Evolutionary conservation across 2,797 vertebrate genomes (phyloP).

Genomic region (Erpetoichthys calabaricus): DNA sequence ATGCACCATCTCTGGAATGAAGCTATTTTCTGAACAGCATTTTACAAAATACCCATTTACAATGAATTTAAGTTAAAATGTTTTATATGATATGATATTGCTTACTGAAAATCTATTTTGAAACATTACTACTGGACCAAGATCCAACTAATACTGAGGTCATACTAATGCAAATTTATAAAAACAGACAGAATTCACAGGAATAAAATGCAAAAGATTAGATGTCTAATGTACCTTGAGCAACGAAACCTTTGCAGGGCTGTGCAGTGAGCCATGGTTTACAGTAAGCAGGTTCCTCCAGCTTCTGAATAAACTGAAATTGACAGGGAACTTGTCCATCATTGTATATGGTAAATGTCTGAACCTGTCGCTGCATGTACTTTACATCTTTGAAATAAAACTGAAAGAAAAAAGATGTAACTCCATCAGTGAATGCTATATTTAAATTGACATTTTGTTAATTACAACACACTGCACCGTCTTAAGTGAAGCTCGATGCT

Average conservation of each 20-base stretch:
- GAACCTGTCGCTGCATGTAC: constrained; percentile 79
- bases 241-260: constrained; percentile 76
- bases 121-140: too few species aligned
- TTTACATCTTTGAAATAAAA: constrained; percentile 80
- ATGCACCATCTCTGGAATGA: too few species aligned
- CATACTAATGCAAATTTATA: too few species aligned
- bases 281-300: constrained; percentile 71
- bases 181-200: too few species aligned
- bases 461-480: neutral
- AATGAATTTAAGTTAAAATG: too few species aligned
- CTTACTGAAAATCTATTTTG: too few species aligned
- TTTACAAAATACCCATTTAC: too few species aligned
- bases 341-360: constrained; percentile 68
- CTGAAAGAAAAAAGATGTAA: constrained; percentile 38
- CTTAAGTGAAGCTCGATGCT: neutral
- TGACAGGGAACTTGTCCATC: constrained; percentile 89
- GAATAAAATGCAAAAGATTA: too few species aligned
- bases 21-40: too few species aligned
- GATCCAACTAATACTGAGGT: too few species aligned
- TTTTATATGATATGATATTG: too few species aligned
- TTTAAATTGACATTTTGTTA: neutral
- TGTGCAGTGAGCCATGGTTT: constrained; percentile 81
- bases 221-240: constrained; percentile 52
- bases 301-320: constrained; percentile 91
- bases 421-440: constrained; percentile 1